These are phyloP conservation scores for Beroe forskalii DNA, from an alignment of 37 sponge, comb jelly and placozoan species.

Conservation along the genomic window DNA sequence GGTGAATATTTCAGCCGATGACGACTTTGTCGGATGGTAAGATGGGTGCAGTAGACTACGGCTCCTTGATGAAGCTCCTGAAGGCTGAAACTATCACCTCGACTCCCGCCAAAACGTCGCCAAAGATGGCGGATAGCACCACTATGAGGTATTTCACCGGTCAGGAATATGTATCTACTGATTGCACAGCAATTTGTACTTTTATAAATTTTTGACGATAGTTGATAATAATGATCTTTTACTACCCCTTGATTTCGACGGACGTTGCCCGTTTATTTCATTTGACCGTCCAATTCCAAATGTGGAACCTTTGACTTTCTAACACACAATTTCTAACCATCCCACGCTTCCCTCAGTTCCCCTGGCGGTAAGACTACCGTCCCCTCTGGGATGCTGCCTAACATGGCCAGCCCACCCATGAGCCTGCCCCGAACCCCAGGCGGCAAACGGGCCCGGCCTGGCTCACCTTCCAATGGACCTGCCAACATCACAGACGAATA, in stretches of 20 bases:
- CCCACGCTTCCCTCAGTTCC: constrained; percentile 6
- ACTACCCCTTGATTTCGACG: no score
- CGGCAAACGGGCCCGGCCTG: constrained; percentile 9
- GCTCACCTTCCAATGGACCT: neutral
- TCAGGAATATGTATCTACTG: no score
- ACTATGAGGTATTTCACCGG: constrained; percentile 58
- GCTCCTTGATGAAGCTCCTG: constrained; percentile 49
- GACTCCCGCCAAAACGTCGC: constrained; percentile 30
- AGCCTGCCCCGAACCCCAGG: constrained; percentile 2
- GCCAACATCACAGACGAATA: constrained; percentile 42
- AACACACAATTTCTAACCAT: no score
- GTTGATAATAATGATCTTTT: no score
- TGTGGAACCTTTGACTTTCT: no score
- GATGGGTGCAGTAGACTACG: constrained; percentile 10
- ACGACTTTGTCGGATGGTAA: neutral
- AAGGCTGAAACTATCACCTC: constrained; percentile 47
- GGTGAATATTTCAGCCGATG: constrained; percentile 63
- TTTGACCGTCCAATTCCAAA: no score
- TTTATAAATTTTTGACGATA: no score
- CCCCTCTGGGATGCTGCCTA: neutral
- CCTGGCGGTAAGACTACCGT: constrained; percentile 43
- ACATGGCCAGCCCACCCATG: constrained; percentile 56
- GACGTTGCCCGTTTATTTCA: no score
- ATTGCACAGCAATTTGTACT: no score
- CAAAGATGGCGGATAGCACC: constrained; percentile 62